phyloP scores from a whole-genome alignment of 1,140 invertebrate genomes.

The Myzus persicae region DNA sequence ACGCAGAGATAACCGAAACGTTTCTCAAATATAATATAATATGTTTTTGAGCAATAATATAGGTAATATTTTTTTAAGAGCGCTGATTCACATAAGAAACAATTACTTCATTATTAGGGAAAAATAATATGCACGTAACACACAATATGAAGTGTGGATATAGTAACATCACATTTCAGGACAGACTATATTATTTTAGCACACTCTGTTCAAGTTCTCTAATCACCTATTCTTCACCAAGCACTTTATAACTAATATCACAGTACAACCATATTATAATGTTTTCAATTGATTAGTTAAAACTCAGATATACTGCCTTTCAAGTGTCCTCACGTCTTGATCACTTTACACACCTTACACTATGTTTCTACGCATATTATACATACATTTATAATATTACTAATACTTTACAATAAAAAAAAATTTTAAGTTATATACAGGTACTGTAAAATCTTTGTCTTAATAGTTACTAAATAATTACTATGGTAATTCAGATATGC shows the following conservation, averaged over 20 bases:
- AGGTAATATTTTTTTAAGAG: neutral
- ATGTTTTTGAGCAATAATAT: neutral
- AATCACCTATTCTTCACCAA: neutral
- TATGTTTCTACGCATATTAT: no score
- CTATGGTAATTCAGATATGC: no score
- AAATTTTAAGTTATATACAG: no score
- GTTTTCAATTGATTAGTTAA: no score
- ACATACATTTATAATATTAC: no score
- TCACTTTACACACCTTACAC: no score
- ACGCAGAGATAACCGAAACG: constrained; percentile 5
- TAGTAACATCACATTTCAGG: neutral
- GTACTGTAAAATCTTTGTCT: no score
- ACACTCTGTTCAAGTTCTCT: neutral
- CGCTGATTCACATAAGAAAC: neutral
- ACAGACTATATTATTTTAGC: neutral
- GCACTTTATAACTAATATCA: neutral
- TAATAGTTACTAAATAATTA: no score
- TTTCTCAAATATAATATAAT: neutral
- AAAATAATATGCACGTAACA: neutral
- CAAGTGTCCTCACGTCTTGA: no score
- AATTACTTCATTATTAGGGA: neutral
- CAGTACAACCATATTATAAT: neutral
- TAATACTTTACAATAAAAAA: no score
- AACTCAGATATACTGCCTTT: no score
- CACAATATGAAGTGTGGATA: neutral